Conservation (phyloP, 1,140 invertebrate species). For the Solenopsis fugax region DNA sequence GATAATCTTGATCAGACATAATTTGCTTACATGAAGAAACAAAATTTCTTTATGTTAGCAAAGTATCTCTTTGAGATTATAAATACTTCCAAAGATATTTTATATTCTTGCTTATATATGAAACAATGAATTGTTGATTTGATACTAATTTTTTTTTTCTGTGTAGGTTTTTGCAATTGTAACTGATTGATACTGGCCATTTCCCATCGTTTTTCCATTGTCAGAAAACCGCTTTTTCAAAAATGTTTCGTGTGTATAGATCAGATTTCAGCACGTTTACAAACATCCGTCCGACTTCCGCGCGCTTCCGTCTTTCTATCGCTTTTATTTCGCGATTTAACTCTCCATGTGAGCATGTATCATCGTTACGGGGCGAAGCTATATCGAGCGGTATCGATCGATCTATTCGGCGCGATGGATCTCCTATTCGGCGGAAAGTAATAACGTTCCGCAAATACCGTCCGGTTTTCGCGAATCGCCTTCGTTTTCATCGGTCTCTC, state of each 20-base stretch:
- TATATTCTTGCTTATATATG: too few species aligned
- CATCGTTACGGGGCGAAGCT: constrained; percentile 12
- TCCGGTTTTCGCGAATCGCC: constrained; percentile 34
- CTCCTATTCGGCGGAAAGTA: constrained; percentile 42
- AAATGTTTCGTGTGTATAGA: constrained; percentile 15
- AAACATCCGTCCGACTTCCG: neutral
- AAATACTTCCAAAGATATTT: too few species aligned
- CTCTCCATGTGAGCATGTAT: constrained; percentile 26
- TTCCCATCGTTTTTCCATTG: neutral
- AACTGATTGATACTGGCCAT: neutral
- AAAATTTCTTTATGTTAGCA: too few species aligned
- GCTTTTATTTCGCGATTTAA: constrained; percentile 53
- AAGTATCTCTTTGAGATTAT: too few species aligned
- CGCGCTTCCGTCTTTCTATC: constrained; percentile 23
- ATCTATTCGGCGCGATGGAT: constrained; percentile 35
- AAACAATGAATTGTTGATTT: too few species aligned
- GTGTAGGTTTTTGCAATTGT: neutral
- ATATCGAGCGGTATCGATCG: constrained; percentile 15
- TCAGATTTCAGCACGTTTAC: constrained; percentile 19
- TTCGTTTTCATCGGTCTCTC: constrained; percentile 51
- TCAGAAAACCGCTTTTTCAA: neutral
- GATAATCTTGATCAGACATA: too few species aligned
- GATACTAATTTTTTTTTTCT: too few species aligned
- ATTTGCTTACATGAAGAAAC: too few species aligned
- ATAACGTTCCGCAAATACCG: constrained; percentile 54